Evolutionary conservation across 2,888 invertebrate genomes (phyloP).

Genomic region (Pachydiplax longipennis): DNA sequence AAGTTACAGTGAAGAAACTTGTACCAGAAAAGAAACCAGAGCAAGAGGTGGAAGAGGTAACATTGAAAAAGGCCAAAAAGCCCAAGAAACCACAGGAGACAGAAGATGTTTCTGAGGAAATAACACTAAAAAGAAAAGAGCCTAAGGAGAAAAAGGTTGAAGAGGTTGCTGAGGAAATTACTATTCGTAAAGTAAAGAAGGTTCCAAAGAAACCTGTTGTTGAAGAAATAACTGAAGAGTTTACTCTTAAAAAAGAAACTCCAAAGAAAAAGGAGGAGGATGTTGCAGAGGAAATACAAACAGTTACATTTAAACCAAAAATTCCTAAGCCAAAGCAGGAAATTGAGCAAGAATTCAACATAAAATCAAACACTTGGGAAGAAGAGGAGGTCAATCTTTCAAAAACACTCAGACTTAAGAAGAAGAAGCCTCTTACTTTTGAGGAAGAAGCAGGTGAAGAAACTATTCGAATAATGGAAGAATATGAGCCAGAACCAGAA

Average conservation of each 20-base stretch:
- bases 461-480: conserved; percentile 73
- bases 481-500: conserved; percentile 67
- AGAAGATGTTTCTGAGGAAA: conserved; percentile 61
- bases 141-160: conserved; percentile 59
- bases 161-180: conserved; percentile 54
- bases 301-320: conserved; percentile 73
- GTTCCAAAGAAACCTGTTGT: conserved; percentile 46
- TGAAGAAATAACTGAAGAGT: conserved; percentile 52
- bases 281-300: conserved; percentile 68
- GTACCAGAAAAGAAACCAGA: conserved; percentile 53
- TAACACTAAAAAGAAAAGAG: conserved; percentile 64
- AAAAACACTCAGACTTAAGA: conserved; percentile 82
- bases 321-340: conserved; percentile 81
- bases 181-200: conserved; percentile 50
- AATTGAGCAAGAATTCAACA: conserved; percentile 89
- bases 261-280: conserved; percentile 75
- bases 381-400: conserved; percentile 79
- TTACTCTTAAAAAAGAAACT: conserved; percentile 51
- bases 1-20: conserved; percentile 53
- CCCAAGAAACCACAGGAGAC: conserved; percentile 52
- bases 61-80: conserved; percentile 54
- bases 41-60: conserved; percentile 55
- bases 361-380: conserved; percentile 83
- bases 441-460: conserved; percentile 80
- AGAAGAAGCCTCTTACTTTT: conserved; percentile 78